Percentiles rank a stretch among this genome's conserved stretches.
Evolutionary conservation across 2,113 vertebrate species (phyloP).

Genomic region (Amia ocellicauda): DNA sequence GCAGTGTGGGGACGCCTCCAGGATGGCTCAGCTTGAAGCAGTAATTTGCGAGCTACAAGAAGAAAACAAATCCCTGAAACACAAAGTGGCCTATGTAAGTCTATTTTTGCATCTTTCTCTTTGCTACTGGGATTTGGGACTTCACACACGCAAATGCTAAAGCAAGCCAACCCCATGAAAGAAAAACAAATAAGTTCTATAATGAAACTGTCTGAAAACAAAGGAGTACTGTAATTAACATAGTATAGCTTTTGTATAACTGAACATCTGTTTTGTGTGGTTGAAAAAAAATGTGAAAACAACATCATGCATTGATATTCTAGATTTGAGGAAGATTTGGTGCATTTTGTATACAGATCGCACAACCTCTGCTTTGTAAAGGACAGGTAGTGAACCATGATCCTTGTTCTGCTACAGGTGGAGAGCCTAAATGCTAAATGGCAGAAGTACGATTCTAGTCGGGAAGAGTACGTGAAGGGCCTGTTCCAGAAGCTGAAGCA

Average conservation of each 20-base stretch:
- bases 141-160: neutral
- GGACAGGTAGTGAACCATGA: no score
- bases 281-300: no score
- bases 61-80: slow-evolving; percentile 80
- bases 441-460: slow-evolving; percentile 87
- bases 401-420: slow-evolving; percentile 62
- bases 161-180: neutral
- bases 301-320: no score
- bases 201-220: neutral
- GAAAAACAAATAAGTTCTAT: neutral
- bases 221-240: neutral
- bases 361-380: no score
- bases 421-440: slow-evolving; percentile 86
- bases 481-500: slow-evolving; percentile 75
- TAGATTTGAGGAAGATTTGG: no score
- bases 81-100: slow-evolving; percentile 83
- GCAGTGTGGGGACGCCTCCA: slow-evolving; percentile 36
- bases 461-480: slow-evolving; percentile 81
- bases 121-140: neutral
- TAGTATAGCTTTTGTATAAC: neutral
- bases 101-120: neutral
- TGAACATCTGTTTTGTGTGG: neutral
- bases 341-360: no score
- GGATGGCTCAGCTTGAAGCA: slow-evolving; percentile 40
- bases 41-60: slow-evolving; percentile 67